phyloP scores from a whole-genome alignment of 2,113 vertebrate species.

The Hiodon alosoides region DNA sequence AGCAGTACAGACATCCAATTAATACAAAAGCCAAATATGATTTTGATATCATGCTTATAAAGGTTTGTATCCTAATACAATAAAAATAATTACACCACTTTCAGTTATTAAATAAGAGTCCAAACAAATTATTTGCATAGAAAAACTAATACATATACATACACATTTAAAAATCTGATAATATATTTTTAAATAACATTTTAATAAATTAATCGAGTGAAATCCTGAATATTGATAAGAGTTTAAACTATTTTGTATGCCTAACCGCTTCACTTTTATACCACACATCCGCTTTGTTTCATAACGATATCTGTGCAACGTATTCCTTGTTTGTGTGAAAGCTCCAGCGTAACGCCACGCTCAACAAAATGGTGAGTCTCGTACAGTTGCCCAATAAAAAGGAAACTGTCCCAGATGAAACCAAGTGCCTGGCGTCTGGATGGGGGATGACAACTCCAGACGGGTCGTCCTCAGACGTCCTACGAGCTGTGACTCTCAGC shows the following conservation, averaged over 20 bases:
- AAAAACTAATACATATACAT: neutral
- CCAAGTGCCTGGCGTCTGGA: slow-evolving; percentile 9
- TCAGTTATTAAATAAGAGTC: neutral
- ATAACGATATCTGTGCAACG: too few relatives aligned
- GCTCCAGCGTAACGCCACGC: slow-evolving; percentile 1
- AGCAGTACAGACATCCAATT: neutral
- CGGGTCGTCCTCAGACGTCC: neutral
- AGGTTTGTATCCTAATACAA: neutral
- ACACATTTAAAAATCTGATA: neutral
- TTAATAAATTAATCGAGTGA: too few relatives aligned
- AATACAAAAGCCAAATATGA: slow-evolving; percentile 3
- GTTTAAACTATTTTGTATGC: neutral
- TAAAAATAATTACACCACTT: neutral
- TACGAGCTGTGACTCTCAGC: neutral
- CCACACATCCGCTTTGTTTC: too few relatives aligned
- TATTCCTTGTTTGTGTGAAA: neutral
- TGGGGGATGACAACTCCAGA: slow-evolving; percentile 16
- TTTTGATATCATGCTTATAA: slow-evolving; percentile 22
- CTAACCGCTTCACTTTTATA: too few relatives aligned
- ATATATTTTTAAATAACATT: too few relatives aligned
- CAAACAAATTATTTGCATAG: too few relatives aligned
- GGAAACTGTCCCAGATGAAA: neutral
- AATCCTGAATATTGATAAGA: too few relatives aligned
- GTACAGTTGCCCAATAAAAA: slow-evolving; percentile 3
- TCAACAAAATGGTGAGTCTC: slow-evolving; percentile 5